These are phyloP conservation scores for Heliconius ethilla DNA, from an alignment of 2,888 invertebrate genomes.

Conservation along the genomic window DNA sequence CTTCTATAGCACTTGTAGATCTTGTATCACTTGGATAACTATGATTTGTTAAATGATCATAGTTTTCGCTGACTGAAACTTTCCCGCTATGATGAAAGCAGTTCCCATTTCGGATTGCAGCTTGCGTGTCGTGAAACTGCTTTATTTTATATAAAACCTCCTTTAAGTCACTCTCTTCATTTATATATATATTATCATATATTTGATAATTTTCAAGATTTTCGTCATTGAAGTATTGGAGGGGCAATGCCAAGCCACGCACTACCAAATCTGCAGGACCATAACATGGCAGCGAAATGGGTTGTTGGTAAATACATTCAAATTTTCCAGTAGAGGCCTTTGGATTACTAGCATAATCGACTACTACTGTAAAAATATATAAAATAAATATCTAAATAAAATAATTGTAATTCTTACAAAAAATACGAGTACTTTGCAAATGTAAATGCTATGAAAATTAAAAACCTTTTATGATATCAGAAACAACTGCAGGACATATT, in stretches of 20 bases:
- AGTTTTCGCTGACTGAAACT: conserved; percentile 53
- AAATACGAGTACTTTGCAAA: background rate
- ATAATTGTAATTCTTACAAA: background rate
- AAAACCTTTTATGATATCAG: conserved; percentile 93
- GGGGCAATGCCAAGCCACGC: conserved; percentile 59
- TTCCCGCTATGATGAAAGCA: conserved; percentile 37
- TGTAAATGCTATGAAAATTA: background rate
- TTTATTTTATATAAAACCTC: conserved; percentile 57
- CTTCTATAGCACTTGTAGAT: conserved; percentile 40
- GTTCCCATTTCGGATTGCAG: conserved; percentile 56
- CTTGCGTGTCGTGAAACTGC: conserved; percentile 54
- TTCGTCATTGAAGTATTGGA: conserved; percentile 69
- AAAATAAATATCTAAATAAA: background rate
- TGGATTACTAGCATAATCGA: conserved; percentile 71
- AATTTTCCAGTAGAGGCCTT: conserved; percentile 82
- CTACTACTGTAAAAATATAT: conserved; percentile 72
- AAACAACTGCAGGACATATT: conserved; percentile 90
- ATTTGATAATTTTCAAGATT: conserved; percentile 55
- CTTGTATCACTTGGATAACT: conserved; percentile 50
- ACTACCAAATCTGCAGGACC: conserved; percentile 58
- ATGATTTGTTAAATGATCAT: conserved; percentile 55
- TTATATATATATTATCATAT: conserved; percentile 52
- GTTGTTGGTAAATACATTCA: conserved; percentile 78
- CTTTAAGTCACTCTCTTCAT: conserved; percentile 56
- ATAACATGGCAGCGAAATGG: conserved; percentile 61